Base-by-base conservation (phyloP, 2,113 vertebrate genomes). In the Notarius quadriscutis region DNA sequence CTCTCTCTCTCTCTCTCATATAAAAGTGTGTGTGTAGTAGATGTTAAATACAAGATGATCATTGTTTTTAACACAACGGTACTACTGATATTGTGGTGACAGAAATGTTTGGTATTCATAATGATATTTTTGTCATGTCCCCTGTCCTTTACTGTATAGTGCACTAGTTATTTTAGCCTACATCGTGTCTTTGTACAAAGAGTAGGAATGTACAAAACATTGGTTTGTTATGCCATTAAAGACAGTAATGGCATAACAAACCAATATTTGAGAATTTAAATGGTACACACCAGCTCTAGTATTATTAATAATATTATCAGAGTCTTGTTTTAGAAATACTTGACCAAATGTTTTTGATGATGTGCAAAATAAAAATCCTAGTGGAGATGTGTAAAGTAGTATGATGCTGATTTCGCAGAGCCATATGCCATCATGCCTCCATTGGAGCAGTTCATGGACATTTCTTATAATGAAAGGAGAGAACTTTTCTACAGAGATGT, bases 401-500 rank as follows among this genome's bases (percentile, higher is more conserved):
- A 60, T 62, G 17, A 71, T 84, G 34, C 69, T 41, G 22, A 15
- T 83, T 14, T 90, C 58, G 1, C 92, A 99, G 98, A 97, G 91
- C 96, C 93, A 34, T 99, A 94, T 0, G 97, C 97, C 25, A 87
- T 97, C n/a, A 97, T 99, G 97, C 98, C 98, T 0, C 97, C 98
- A 0, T 69, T 98, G 94, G 98, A 99, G 77, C 94, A 96, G 14
- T 99, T 99, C 93, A 97, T 99, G 97, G 97, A 97, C 14, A 95
- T 99, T 84, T 94, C 96, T 0, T 95, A 93, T 83, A 93, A 96
- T 34, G 96, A 98, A 65, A 95, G 96, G 69, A 96, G 97, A 86
- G 95, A 97, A 50, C 90, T 97, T 53, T 96, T 99, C 88, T 99
- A 98, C 91, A 95, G 96, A 15, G 98, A 99, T 88, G 92, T 99